Base-by-base conservation (phyloP, 2,888 invertebrate species). In the Drepana falcataria region DNA sequence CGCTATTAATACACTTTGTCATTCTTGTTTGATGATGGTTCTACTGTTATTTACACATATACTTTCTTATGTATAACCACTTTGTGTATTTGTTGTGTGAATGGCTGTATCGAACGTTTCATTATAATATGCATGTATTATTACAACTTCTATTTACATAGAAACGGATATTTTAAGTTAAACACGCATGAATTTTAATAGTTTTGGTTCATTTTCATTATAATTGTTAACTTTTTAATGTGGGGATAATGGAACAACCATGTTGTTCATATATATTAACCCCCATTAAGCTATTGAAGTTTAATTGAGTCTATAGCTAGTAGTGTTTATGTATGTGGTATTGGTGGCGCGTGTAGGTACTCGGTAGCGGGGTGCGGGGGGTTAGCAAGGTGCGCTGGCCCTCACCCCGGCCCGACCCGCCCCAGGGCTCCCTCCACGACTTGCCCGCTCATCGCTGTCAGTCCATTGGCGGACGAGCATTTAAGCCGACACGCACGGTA, bases 1-100 rank as follows among this genome's bases (percentile, higher is more conserved):
- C 81, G 81, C 83, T 82, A 73, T 77, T 77, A 71, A 71, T 76
- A 69, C 76, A 75, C 72, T 77, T 79, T 79, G 71, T 84, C 82
- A 85, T 85, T 81, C 79, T 86, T 83, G 80, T 86, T 87, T 83
- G 76, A 83, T 79, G 77, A 81, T 75, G 76, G 80, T 85, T 86
- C 82, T 86, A 81, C 83, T 85, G 83, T 87, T 86, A 82, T 80
- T 79, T 83, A 82, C 79, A 78, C 81, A 80, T 71, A 78, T 81
- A 80, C 77, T 84, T 85, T 85, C 75, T 81, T 80, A 81, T 81
- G 84, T 87, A 84, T 87, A 84, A 83, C 79, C 79, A 79, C 79
- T 80, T 73, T 77, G 82, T 54, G 44, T 53, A 83, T 83, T 78
- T 84, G 84, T 75, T 77, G 81, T 84, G 83, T 87, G 83, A 81